A percentile compares a stretch with the other conserved stretches of the same genome.
phyloP scores from a whole-genome alignment of 2,888 invertebrate genomes.

The Pogonocherus hispidulus region DNA sequence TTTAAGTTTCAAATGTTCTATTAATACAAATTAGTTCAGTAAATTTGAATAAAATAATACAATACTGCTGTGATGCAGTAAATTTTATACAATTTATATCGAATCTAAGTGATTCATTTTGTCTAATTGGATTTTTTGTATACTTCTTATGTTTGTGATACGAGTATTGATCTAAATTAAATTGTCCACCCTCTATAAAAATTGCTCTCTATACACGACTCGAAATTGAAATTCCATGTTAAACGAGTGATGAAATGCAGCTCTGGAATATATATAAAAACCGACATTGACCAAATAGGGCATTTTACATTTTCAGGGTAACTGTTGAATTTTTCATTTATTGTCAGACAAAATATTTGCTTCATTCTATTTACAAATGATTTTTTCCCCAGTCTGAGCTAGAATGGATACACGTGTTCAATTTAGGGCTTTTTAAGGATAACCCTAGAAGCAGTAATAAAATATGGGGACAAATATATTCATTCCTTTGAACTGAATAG shows the following conservation, averaged over 20 bases:
- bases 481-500: neutral
- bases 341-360: conserved; percentile 18
- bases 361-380: conserved; percentile 12
- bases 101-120: no score
- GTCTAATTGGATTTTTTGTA: no score
- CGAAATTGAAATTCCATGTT: conserved; percentile 8
- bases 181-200: no score
- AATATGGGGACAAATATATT: neutral
- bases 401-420: conserved; percentile 2
- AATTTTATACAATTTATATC: no score
- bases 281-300: conserved; percentile 14
- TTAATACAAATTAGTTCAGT: no score
- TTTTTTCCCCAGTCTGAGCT: conserved; percentile 6
- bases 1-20: no score
- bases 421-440: neutral
- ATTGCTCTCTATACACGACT: neutral
- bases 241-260: conserved; percentile 16
- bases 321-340: conserved; percentile 22
- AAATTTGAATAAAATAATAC: no score
- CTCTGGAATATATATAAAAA: conserved; percentile 8
- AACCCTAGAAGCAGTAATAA: neutral
- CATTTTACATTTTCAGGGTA: conserved; percentile 12
- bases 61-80: no score
- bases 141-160: no score
- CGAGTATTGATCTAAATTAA: no score